Evolutionary conservation across 2,113 vertebrate genomes (phyloP), one percentile per base, ranked within the genome.

Genomic region (Sakesphorus luctuosus): DNA sequence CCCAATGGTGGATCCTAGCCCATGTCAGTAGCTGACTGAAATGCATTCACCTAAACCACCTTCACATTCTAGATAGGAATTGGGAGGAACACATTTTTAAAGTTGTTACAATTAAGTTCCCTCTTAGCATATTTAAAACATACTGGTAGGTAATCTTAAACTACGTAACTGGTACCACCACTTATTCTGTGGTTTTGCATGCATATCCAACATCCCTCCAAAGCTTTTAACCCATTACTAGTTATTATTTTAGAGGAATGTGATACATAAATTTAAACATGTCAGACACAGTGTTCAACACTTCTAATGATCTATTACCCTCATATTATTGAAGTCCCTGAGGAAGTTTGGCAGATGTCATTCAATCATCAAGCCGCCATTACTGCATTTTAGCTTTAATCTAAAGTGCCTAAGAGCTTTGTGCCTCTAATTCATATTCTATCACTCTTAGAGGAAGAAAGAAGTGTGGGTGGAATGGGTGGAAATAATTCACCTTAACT

Each of bases 281-380:
- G 98, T 98, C 97, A 98, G 95, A 98, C 96, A 97, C 72, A 96
- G 68, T 40, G 78, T 95, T 97, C 96, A 97, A 98, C 97, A 97
- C 95, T 94, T 84, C 96, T 97, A 98, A 98, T 98, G 98, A 98
- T 98, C 97, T 98, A 98, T 98, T 97, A 97, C 96, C 94, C 96
- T 96, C 90, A 94, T 93, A 98, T 98, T 97, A 98, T 61, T 97
- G 96, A 94, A 97, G 88, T 97, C 97, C 98, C 97, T 7, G 91
- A 95, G 98, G 97, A 96, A 94, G 84, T 95, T 93, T 97, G 97
- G 96, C 94, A 95, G 96, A 87, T 65, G 68, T 95, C 97, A 92
- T 93, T 98, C 97, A 97, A 94, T 94, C 95, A 93, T 93, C 93
- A 94, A 90, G 89, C 53, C 93, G 96, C 94, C 94, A 96, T 96